These are phyloP conservation scores for Borostomias antarcticus DNA, from an alignment of 2,797 vertebrate genomes.

Conservation along the genomic window DNA sequence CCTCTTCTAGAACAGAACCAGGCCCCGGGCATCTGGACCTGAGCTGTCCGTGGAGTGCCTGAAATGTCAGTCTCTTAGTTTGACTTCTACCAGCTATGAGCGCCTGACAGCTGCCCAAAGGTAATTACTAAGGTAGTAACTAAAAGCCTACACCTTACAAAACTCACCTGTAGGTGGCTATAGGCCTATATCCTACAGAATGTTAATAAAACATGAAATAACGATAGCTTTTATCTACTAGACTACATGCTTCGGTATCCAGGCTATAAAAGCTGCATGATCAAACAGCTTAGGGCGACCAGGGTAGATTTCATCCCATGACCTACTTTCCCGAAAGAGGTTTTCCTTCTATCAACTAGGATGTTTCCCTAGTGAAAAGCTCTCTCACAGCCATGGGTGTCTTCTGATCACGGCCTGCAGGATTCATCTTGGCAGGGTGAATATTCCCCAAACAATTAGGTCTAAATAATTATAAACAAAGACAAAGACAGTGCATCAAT, in stretches of 20 bases:
- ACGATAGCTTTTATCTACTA: not conserved
- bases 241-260: conserved; percentile 3
- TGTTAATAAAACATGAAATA: no score
- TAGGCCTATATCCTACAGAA: no score
- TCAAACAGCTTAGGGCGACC: conserved; percentile 38
- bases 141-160: no score
- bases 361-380: not conserved
- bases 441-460: no score
- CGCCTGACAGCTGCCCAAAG: conserved; percentile 29
- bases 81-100: conserved; percentile 27
- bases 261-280: conserved; percentile 30
- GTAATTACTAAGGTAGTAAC: no score
- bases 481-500: no score
- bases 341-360: conserved; percentile 53
- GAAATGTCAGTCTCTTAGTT: conserved; percentile 34
- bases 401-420: no score
- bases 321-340: conserved; percentile 72
- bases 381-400: no score
- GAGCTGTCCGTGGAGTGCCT: conserved; percentile 22
- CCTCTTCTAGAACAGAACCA: not conserved
- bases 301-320: conserved; percentile 58
- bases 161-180: no score
- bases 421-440: no score
- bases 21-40: conserved; percentile 12
- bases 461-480: no score